These are phyloP conservation scores for Nemoura dubitans DNA, from an alignment of 2,888 invertebrate species.

Conservation along the genomic window DNA sequence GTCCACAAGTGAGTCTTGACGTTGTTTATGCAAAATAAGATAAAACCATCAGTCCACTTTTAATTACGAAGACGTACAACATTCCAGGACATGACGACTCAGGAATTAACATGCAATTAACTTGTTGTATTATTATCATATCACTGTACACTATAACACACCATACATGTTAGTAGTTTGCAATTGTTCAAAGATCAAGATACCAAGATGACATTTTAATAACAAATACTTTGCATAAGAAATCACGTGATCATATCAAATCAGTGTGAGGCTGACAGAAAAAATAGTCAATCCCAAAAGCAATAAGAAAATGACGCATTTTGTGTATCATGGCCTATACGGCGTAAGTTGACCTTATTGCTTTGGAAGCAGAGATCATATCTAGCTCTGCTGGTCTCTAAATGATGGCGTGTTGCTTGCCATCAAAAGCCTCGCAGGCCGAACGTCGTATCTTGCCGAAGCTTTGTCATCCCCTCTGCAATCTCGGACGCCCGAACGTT, in stretches of 20 bases:
- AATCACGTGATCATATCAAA: neutral
- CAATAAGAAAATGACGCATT: conserved; percentile 5
- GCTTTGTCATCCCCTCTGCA: conserved; percentile 3
- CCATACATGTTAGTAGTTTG: neutral
- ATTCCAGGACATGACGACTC: neutral
- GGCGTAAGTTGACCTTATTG: neutral
- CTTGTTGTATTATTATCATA: neutral
- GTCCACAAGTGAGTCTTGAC: neutral
- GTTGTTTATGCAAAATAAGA: neutral
- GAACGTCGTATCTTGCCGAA: neutral
- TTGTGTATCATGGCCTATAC: neutral
- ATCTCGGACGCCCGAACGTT: neutral
- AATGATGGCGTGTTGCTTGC: neutral
- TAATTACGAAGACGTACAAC: neutral
- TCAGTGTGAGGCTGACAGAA: neutral
- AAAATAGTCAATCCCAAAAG: neutral
- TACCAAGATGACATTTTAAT: conserved; percentile 5
- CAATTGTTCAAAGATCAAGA: neutral
- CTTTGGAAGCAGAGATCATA: neutral
- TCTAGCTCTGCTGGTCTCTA: neutral
- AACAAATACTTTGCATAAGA: neutral
- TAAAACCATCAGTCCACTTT: neutral
- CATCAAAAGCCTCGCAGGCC: neutral
- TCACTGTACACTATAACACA: neutral
- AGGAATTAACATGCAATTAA: neutral